Evolutionary conservation across 2,888 invertebrate species (phyloP).

Genomic region (Tachina lurida): DNA sequence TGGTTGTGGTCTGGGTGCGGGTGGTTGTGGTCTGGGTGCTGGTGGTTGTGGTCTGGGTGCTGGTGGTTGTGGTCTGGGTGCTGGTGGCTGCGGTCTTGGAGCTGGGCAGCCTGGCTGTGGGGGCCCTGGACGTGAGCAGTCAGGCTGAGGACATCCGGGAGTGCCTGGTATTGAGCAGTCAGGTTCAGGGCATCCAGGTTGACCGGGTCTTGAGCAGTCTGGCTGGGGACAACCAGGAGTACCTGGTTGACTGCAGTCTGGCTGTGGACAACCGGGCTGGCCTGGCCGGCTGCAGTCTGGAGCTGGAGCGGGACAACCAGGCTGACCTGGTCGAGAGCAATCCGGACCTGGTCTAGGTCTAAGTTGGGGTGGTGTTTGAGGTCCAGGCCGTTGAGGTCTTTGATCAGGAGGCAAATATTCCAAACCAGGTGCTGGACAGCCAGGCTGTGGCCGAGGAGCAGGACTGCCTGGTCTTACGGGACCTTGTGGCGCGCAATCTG

Average conservation of each 20-base stretch:
- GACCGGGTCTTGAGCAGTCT: conserved; percentile 54
- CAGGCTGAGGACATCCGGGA: conserved; percentile 52
- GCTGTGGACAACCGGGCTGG: conserved; percentile 14
- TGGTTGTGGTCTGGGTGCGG: conserved; percentile 46
- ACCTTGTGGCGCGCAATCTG: too few species aligned
- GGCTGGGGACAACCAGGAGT: conserved; percentile 47
- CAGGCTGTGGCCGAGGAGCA: conserved; percentile 64
- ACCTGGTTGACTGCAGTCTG: conserved; percentile 46
- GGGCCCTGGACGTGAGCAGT: conserved; percentile 47
- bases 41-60: conserved; percentile 41
- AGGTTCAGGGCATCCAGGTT: conserved; percentile 70
- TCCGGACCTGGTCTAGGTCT: conserved; percentile 38
- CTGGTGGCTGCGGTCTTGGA: conserved; percentile 40
- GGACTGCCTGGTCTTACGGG: conserved; percentile 71
- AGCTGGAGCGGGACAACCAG: conserved; percentile 50
- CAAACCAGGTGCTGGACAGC: conserved; percentile 62
- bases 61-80: conserved; percentile 47
- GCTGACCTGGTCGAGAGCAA: conserved; percentile 56
- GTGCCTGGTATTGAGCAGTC: conserved; percentile 58
- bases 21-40: conserved; percentile 38
- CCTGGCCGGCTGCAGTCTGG: conserved; percentile 57
- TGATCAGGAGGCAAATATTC: conserved; percentile 74
- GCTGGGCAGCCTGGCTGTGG: conserved; percentile 64
- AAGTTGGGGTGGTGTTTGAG: conserved; percentile 48
- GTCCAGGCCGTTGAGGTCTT: conserved; percentile 52